Percentiles rank a stretch among this genome's conserved stretches.
Conservation (phyloP, 2,888 invertebrate species). For the Protodeltote pygarga region DNA sequence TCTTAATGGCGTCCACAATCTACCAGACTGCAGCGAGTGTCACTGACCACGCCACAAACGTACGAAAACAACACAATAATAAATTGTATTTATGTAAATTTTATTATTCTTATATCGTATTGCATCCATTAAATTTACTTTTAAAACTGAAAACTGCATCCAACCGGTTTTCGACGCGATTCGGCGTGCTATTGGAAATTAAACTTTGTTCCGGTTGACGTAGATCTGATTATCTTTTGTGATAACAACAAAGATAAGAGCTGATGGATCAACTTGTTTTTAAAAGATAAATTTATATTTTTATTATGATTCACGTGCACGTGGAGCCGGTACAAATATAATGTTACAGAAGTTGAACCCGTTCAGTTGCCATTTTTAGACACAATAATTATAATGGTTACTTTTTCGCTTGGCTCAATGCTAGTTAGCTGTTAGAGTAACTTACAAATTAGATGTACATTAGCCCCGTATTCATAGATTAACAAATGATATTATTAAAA, state of each 20-base stretch:
- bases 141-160: conserved; percentile 33
- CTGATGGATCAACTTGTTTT: conserved; percentile 61
- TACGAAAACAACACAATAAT: conserved; percentile 32
- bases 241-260: conserved; percentile 42
- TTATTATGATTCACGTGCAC: conserved; percentile 26
- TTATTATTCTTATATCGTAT: conserved; percentile 20
- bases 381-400: too few relatives aligned
- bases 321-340: not conserved
- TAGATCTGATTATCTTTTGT: conserved; percentile 11
- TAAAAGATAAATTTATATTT: conserved; percentile 48
- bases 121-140: conserved; percentile 30
- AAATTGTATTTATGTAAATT: conserved; percentile 37
- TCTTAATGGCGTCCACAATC: conserved; percentile 1
- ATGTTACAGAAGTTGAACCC: conserved; percentile 4
- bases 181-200: not conserved
- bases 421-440: too few relatives aligned
- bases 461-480: too few relatives aligned
- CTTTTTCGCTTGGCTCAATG: too few relatives aligned
- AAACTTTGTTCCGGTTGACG: not conserved
- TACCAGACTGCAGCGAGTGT: not conserved
- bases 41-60: conserved; percentile 21
- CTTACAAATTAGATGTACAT: too few relatives aligned
- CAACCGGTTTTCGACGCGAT: conserved; percentile 22
- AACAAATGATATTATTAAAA: too few relatives aligned
- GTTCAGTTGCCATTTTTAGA: too few relatives aligned